These are phyloP conservation scores for Paralinhomoeus sp. DNA, from an alignment of 2,888 invertebrate species.

Conservation along the genomic window DNA sequence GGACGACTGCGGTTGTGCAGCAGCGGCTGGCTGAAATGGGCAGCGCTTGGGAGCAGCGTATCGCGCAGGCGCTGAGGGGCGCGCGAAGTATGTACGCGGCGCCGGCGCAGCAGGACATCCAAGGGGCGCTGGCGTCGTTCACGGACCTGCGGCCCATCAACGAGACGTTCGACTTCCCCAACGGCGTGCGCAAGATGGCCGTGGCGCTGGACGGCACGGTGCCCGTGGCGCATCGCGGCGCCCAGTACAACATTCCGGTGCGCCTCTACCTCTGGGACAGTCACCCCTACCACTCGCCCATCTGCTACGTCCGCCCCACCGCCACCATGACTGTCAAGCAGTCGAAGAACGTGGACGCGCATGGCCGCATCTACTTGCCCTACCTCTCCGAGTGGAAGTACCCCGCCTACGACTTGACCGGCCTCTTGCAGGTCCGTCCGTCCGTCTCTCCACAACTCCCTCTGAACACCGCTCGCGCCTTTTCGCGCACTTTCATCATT, in stretches of 20 bases:
- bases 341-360: conserved; percentile 74
- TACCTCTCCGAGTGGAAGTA: conserved; percentile 73
- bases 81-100: conserved; percentile 11
- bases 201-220: conserved; percentile 32
- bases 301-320: conserved; percentile 68
- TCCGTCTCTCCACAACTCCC: too few relatives aligned
- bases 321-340: conserved; percentile 75
- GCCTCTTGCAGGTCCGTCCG: conserved; percentile 46
- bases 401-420: conserved; percentile 57
- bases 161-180: conserved; percentile 16
- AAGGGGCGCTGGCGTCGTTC: conserved; percentile 14
- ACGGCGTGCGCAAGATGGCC: conserved; percentile 26
- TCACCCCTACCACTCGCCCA: conserved; percentile 83
- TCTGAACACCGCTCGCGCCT: too few relatives aligned
- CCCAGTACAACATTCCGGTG: conserved; percentile 79
- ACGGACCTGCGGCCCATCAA: conserved; percentile 12
- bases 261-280: conserved; percentile 84
- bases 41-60: too few relatives aligned
- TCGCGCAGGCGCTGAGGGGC: background rate
- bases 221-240: conserved; percentile 37
- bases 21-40: too few relatives aligned
- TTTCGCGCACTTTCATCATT: too few relatives aligned
- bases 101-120: conserved; percentile 16
- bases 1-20: too few relatives aligned
- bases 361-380: conserved; percentile 82